These are phyloP conservation scores for Amia ocellicauda DNA, from an alignment of 2,113 vertebrate genomes.

Conservation along the genomic window DNA sequence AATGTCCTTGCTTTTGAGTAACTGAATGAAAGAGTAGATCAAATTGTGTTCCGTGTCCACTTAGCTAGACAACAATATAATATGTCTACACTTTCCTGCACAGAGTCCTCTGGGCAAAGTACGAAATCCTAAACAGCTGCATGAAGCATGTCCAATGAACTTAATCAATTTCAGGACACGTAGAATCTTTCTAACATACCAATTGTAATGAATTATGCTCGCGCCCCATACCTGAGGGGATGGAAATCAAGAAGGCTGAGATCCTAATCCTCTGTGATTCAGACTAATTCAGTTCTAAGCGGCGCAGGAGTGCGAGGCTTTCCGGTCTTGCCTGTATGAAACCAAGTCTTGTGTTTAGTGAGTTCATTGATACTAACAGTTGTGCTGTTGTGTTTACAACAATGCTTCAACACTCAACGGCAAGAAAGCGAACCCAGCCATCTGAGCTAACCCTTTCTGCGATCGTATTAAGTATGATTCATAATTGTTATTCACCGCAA, in stretches of 20 bases:
- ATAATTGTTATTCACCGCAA: too few relatives aligned
- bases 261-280: conserved; percentile 38
- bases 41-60: conserved; percentile 21
- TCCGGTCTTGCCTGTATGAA: too few relatives aligned
- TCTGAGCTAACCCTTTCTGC: too few relatives aligned
- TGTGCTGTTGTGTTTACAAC: too few relatives aligned
- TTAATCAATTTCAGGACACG: conserved; percentile 35
- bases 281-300: too few relatives aligned
- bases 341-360: too few relatives aligned
- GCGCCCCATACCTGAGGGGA: conserved; percentile 41
- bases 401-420: too few relatives aligned
- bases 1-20: too few relatives aligned
- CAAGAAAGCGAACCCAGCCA: too few relatives aligned
- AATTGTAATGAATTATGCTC: conserved; percentile 28
- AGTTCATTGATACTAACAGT: too few relatives aligned
- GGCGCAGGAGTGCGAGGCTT: too few relatives aligned
- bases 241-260: conserved; percentile 50
- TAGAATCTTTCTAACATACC: conserved; percentile 25
- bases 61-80: conserved; percentile 12
- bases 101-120: conserved; percentile 19
- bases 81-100: conserved; percentile 21
- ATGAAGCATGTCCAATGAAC: conserved; percentile 42
- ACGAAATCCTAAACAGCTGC: conserved; percentile 29
- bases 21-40: background rate
- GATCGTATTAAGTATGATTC: too few relatives aligned